phyloP scores from a whole-genome alignment of 2,888 invertebrate genomes.

The Pteria penguin region DNA sequence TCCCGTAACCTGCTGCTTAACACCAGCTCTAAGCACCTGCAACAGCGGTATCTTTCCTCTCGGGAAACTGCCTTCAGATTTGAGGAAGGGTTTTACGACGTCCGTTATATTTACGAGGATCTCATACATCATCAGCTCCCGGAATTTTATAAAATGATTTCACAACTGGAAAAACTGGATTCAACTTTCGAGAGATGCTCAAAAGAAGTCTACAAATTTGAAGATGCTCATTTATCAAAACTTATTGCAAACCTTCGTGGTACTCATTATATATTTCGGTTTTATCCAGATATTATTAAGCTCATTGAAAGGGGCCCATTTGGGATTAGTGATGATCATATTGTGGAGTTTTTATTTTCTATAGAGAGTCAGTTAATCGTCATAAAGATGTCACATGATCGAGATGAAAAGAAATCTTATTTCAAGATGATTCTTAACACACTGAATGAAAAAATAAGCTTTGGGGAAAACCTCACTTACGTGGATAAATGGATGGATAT shows the following conservation, averaged over 20 bases:
- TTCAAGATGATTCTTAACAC: neutral
- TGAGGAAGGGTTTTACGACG: neutral
- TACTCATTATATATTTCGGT: neutral
- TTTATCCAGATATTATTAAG: neutral
- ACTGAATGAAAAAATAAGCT: neutral
- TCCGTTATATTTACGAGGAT: neutral
- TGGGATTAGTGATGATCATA: neutral
- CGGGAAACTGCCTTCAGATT: neutral
- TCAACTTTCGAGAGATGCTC: neutral
- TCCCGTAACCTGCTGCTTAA: neutral
- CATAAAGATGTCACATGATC: neutral
- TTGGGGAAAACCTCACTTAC: neutral
- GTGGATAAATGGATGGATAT: neutral
- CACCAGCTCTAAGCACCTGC: neutral
- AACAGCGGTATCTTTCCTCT: neutral
- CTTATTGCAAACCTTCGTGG: neutral
- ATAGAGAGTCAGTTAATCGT: slow-evolving; percentile 1
- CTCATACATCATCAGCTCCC: neutral
- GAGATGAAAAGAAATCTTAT: neutral
- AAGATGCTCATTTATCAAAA: neutral
- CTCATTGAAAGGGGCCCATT: neutral
- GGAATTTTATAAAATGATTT: neutral
- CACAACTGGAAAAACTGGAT: neutral
- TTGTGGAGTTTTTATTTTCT: neutral
- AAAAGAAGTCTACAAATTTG: neutral